Evolutionary conservation across 2,113 vertebrate species (phyloP), one percentile per base, ranked within the genome.

Genomic region (Toxotes jaculatrix): DNA sequence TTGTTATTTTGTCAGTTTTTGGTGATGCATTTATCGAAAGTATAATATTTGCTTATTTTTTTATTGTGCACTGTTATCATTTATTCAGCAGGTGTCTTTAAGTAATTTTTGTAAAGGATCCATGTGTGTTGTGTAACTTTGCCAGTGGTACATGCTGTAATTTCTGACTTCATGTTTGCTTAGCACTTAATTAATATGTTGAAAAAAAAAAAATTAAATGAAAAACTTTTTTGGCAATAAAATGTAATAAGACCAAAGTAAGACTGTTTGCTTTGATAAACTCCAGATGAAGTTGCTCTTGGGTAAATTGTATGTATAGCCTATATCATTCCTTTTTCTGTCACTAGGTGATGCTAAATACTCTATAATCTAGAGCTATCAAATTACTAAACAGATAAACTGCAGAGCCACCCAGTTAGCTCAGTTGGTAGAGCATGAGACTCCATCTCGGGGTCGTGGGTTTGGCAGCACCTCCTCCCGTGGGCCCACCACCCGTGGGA

Each of bases 71-170:
- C 71, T 80, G 80, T 84, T 45, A 16, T 90, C 80, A 74, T 85
- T 84, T 85, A 87, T 85, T 83, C 65, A 84, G 45, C 86, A 62
- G 55, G 34, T 83, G 57, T 90, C 66, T 76, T 85, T 21, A 74
- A 70, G 42, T 80, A 66, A 53, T 79, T 87, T 84, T 61, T 90
- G 65, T 80, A 77, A 78, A 83, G 31, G 27, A 61, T 85, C 57
- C 51, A 64, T 84, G 68, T 89, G 72, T 89, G 72, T 88, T 67
- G 32, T 85, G 80, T 89, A 83, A 89, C 72, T 60, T 88, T 83
- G 76, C 62, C 79, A 79, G 76, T 92, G 82, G 85, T 91, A 91
- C 92, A 84, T 84, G 75, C 62, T 93, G 88, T 92, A 89, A 91
- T 80, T 89, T 90, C 85, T 89, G 60, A 91, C 61, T 70, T 84